Percentiles rank a stretch among this genome's conserved stretches.
phyloP scores from a whole-genome alignment of 2,113 vertebrate species.

The Rhineura floridana region DNA sequence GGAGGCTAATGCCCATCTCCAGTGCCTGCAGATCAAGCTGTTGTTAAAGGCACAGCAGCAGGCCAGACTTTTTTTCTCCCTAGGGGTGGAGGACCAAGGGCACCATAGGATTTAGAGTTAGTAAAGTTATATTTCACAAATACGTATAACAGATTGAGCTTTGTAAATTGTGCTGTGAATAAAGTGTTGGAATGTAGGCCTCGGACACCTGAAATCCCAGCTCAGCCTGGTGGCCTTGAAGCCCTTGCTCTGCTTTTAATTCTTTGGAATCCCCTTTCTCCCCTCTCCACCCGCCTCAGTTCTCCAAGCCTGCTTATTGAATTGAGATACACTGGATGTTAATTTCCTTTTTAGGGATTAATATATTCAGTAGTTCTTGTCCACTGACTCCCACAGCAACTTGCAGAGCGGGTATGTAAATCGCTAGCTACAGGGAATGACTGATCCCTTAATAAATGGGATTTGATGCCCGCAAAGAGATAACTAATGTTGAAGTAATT shows the following conservation, averaged over 20 bases:
- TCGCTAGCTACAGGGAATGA: constrained; percentile 45
- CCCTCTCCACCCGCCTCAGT: neutral
- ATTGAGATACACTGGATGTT: neutral
- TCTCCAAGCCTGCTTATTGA: constrained; percentile 29
- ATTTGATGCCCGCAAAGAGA: constrained; percentile 56
- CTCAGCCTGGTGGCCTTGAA: neutral
- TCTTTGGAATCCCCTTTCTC: neutral
- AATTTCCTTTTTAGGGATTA: constrained; percentile 44
- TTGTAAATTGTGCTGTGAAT: neutral
- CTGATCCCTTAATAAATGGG: constrained; percentile 49
- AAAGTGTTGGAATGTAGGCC: neutral
- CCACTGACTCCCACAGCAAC: constrained; percentile 41
- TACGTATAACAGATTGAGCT: too few species aligned
- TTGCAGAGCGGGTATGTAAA: constrained; percentile 57
- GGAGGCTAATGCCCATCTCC: neutral
- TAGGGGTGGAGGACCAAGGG: neutral
- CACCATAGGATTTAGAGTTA: too few species aligned
- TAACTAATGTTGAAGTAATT: constrained; percentile 27
- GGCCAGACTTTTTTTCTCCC: too few species aligned
- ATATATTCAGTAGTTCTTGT: constrained; percentile 43
- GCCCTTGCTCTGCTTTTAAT: neutral
- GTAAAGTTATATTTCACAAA: neutral
- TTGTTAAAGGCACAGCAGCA: neutral
- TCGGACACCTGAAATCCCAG: neutral
- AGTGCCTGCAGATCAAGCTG: neutral